Conservation (phyloP, 2,113 vertebrate species). For the Gadus macrocephalus region DNA sequence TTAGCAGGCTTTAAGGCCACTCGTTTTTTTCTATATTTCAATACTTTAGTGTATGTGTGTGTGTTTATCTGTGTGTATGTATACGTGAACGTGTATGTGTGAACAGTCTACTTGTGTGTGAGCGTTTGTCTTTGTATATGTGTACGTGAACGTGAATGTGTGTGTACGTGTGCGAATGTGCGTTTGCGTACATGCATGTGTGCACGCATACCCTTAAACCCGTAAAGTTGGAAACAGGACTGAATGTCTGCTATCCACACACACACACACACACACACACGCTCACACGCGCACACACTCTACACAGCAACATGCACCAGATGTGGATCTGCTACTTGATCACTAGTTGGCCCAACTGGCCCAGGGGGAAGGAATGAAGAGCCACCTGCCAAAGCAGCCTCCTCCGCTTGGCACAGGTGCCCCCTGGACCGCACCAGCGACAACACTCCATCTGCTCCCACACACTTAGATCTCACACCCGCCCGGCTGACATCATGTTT, state of each 20-base stretch:
- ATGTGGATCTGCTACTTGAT: constrained; percentile 49
- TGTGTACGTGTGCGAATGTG: too few species aligned
- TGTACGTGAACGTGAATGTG: too few species aligned
- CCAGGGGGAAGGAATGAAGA: constrained; percentile 53
- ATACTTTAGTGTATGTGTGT: too few species aligned
- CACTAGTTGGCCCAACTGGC: constrained; percentile 30
- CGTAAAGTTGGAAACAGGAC: not conserved
- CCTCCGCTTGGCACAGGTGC: constrained; percentile 12
- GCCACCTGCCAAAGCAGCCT: constrained; percentile 54
- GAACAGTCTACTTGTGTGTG: too few species aligned
- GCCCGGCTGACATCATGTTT: not conserved
- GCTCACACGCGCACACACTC: not conserved
- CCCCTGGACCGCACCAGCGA: constrained; percentile 44
- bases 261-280: constrained; percentile 12
- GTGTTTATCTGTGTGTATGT: too few species aligned
- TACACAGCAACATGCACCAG: constrained; percentile 24
- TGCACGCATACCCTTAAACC: too few species aligned
- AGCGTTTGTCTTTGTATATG: too few species aligned
- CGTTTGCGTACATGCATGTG: too few species aligned
- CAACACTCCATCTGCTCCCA: constrained; percentile 51
- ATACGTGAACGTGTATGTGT: too few species aligned
- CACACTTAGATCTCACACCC: constrained; percentile 11
- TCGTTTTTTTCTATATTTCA: too few species aligned
- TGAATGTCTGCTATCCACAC: constrained; percentile 8
- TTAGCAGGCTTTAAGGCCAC: too few species aligned